phyloP scores from a whole-genome alignment of 1,140 invertebrate species.

The Anagrus nilaparvatae region DNA sequence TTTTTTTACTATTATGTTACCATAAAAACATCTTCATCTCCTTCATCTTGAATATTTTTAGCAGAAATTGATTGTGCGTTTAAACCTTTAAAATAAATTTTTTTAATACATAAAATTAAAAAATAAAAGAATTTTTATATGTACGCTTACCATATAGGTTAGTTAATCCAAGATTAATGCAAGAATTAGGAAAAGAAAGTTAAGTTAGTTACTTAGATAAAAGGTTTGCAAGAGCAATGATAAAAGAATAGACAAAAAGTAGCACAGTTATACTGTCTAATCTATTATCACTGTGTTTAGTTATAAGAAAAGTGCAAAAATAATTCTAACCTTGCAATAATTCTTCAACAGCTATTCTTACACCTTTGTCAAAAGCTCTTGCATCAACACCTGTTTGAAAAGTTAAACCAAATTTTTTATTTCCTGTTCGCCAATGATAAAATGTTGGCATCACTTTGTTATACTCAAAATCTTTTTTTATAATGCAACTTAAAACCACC shows the following conservation, averaged over 20 bases:
- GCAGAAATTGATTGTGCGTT: slow-evolving; percentile 36
- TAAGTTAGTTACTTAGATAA: slow-evolving; percentile 6
- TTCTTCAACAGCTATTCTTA: slow-evolving; percentile 81
- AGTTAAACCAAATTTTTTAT: slow-evolving; percentile 89
- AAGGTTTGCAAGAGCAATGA: not conserved
- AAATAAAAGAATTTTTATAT: not conserved
- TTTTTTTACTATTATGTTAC: slow-evolving; percentile 43
- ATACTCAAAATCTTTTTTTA: slow-evolving; percentile 94
- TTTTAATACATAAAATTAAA: not conserved
- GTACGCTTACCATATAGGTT: slow-evolving; percentile 23
- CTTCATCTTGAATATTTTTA: slow-evolving; percentile 45
- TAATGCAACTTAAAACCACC: slow-evolving; percentile 88
- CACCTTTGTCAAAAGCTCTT: slow-evolving; percentile 86
- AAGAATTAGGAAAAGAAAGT: slow-evolving; percentile 18
- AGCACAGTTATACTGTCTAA: slow-evolving; percentile 1
- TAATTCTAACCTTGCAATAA: slow-evolving; percentile 69
- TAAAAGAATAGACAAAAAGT: not conserved
- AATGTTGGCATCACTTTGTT: slow-evolving; percentile 97
- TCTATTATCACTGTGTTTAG: not conserved
- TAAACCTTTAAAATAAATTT: slow-evolving; percentile 37
- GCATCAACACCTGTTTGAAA: slow-evolving; percentile 92
- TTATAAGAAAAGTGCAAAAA: not conserved
- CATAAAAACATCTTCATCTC: slow-evolving; percentile 80
- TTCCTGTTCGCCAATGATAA: slow-evolving; percentile 93
- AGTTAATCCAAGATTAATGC: slow-evolving; percentile 22